Base-by-base conservation (phyloP, 2,113 vertebrate species). In the Mesocricetus auratus region DNA sequence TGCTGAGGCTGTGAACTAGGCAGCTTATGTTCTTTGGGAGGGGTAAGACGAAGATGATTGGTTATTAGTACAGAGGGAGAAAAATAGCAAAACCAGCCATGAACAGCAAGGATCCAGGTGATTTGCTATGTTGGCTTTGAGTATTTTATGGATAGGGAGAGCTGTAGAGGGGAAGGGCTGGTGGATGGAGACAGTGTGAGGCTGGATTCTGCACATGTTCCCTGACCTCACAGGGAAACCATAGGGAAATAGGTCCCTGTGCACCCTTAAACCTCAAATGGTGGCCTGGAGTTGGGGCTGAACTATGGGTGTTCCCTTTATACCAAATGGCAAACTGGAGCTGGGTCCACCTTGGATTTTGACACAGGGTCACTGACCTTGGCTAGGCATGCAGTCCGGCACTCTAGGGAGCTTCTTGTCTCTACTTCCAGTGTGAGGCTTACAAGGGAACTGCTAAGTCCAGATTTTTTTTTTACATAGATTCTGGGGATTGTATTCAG, bases 41-140 rank as follows among this genome's bases (percentile, higher is more conserved):
- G 21, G 9, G 83, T 21, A 45, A 66, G 42, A 29, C 9, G 33
- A 86, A 47, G 39, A 47, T 22, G 2, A 66, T 21, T 12, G 29
- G 26, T 2, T 64, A 45, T 64, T 31, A 66, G 21, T 1, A 2
- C 12, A 5, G 29, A 2, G 7, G 31, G 31, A 4, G 2, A 39
- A 36, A 17, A 7, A 53, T n/a, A 47, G 58, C 39, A 86, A 86
- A 47, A 42, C 39, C 16, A 66, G 42, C 11, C 60, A 45, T 33
- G 11, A 42, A 12, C 64, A 86, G 42, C 0, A 7, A 86, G 83
- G 62, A 47, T 15, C n/a, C 42, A 3, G 16, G 26, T 22, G 42
- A 10, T 62, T 66, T 47, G 83, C 62, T 66, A 6, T 33, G 7
- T 47, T 22, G 62, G 10, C 42, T 42, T 86, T 47, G 22, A 3